These are phyloP conservation scores for Rotaria magnacalcarata DNA, from an alignment of 2,888 invertebrate genomes.

Conservation along the genomic window DNA sequence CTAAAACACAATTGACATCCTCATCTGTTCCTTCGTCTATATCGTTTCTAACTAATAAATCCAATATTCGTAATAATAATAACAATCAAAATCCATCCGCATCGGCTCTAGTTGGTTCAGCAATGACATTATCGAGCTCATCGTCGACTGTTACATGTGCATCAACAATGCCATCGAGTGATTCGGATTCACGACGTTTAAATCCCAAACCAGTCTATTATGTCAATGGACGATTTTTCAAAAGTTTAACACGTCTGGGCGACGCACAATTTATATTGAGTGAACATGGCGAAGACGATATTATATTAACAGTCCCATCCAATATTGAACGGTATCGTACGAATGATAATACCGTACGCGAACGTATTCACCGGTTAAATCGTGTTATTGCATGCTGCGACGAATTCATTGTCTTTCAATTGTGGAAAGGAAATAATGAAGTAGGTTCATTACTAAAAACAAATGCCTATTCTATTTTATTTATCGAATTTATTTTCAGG, in stretches of 20 bases:
- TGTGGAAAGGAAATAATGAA: conserved; percentile 40
- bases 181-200: not conserved
- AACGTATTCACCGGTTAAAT: conserved; percentile 23
- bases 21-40: not conserved
- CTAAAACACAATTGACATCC: not conserved
- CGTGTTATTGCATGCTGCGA: conserved; percentile 40
- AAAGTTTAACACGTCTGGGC: conserved; percentile 32
- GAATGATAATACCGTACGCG: not conserved
- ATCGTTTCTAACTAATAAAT: conserved; percentile 6
- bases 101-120: not conserved
- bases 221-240: conserved; percentile 40
- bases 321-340: conserved; percentile 35
- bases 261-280: conserved; percentile 38
- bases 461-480: not conserved
- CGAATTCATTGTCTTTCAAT: conserved; percentile 39
- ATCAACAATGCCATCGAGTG: not conserved
- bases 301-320: conserved; percentile 36
- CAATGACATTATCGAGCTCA: not conserved
- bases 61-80: not conserved
- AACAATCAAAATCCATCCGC: not conserved
- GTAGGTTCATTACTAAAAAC: not conserved
- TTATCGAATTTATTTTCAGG: not conserved
- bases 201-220: not conserved
- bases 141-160: not conserved
- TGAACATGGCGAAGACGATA: conserved; percentile 8